Percentiles rank a stretch among this genome's conserved stretches.
Conservation (phyloP, 2,797 vertebrate genomes). For the Notolabrus celidotus region DNA sequence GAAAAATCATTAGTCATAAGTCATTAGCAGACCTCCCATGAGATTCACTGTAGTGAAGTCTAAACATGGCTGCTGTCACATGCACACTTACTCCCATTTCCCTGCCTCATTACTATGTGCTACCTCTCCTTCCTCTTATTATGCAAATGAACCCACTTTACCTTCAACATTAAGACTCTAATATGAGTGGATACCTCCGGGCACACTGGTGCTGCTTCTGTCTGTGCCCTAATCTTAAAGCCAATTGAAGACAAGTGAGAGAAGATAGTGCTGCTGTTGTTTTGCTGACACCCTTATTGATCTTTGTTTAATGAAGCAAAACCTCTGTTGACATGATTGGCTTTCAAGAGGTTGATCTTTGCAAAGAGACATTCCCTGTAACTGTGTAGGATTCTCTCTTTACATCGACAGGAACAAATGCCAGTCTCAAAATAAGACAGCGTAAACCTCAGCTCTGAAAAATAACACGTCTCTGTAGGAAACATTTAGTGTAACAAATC, state of each 20-base stretch:
- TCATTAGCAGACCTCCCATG: conserved; percentile 62
- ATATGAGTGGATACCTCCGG: conserved; percentile 51
- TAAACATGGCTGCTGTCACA: conserved; percentile 69
- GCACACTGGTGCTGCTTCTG: conserved; percentile 31
- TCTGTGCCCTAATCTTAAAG: conserved; percentile 21
- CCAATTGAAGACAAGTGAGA: conserved; percentile 33
- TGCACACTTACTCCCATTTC: conserved; percentile 57
- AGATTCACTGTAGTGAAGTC: conserved; percentile 38
- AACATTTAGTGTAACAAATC: not conserved
- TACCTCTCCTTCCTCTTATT: conserved; percentile 63
- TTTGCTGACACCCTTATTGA: conserved; percentile 44
- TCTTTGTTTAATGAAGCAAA: conserved; percentile 63
- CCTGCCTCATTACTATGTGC: conserved; percentile 67
- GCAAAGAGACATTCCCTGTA: conserved; percentile 14
- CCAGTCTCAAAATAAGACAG: not conserved
- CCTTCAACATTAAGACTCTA: conserved; percentile 48
- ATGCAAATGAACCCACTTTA: conserved; percentile 67
- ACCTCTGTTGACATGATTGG: conserved; percentile 38
- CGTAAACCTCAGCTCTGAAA: not conserved
- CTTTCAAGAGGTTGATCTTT: conserved; percentile 37
- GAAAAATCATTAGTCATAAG: conserved; percentile 62
- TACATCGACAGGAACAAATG: rapidly evolving
- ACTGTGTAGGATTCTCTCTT: not conserved
- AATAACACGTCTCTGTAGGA: not conserved
- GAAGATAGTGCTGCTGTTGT: conserved; percentile 18